Percentiles rank a stretch among this genome's conserved stretches.
These are phyloP conservation scores for Tolmerus cingulatus DNA, from an alignment of 2,888 invertebrate species.

Conservation along the genomic window DNA sequence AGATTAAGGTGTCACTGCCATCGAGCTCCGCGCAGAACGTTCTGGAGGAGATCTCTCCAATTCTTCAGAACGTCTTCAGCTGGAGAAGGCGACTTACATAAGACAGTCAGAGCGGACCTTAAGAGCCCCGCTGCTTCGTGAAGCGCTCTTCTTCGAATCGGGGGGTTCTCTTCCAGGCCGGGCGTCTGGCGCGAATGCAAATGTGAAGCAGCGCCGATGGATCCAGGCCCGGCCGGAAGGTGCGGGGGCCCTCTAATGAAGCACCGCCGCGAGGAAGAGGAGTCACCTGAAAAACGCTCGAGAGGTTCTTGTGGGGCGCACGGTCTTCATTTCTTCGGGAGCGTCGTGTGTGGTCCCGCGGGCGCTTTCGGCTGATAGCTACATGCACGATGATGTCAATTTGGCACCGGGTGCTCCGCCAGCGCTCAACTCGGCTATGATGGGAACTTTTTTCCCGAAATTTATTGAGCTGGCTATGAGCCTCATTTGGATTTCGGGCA, in stretches of 20 bases:
- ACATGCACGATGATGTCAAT: slow-evolving; percentile 21
- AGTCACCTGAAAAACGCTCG: slow-evolving; percentile 38
- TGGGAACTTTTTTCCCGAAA: slow-evolving; percentile 39
- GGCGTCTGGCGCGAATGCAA: slow-evolving; percentile 9
- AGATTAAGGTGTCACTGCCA: slow-evolving; percentile 11
- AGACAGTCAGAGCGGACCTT: background rate
- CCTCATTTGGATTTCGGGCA: slow-evolving; percentile 31
- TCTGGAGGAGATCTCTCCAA: background rate
- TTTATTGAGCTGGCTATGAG: slow-evolving; percentile 36
- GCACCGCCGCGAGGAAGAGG: slow-evolving; percentile 9
- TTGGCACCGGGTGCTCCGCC: slow-evolving; percentile 11
- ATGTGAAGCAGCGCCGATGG: slow-evolving; percentile 7
- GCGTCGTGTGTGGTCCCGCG: slow-evolving; percentile 42
- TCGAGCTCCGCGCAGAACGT: background rate
- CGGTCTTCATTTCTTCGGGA: slow-evolving; percentile 40
- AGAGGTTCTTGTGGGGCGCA: slow-evolving; percentile 35
- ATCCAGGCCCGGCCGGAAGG: background rate
- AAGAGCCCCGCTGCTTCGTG: background rate
- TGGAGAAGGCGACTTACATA: background rate
- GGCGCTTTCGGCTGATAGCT: slow-evolving; percentile 17
- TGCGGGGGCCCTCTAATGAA: slow-evolving; percentile 26
- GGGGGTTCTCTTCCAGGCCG: background rate
- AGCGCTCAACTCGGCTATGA: slow-evolving; percentile 22
- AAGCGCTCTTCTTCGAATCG: background rate
- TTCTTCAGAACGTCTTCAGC: background rate